These are phyloP conservation scores for Euplexia lucipara DNA, from an alignment of 2,888 invertebrate genomes.

Conservation along the genomic window DNA sequence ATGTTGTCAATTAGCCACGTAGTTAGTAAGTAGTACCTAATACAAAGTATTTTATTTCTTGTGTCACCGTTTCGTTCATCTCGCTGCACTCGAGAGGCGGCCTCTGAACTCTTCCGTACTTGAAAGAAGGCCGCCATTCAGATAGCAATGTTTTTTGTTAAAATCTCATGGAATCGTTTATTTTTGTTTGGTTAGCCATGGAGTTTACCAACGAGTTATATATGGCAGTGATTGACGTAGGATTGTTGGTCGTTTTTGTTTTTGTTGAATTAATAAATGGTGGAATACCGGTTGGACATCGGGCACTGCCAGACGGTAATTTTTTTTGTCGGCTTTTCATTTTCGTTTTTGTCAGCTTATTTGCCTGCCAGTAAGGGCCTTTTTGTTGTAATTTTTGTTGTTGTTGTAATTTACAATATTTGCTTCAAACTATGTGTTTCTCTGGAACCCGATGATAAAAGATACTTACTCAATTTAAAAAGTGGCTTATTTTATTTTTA, in stretches of 20 bases:
- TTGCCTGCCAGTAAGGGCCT: no score
- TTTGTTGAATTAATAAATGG: background rate
- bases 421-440: no score
- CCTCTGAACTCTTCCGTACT: slow-evolving; percentile 56
- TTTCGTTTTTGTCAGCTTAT: no score
- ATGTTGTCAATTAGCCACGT: background rate
- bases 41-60: slow-evolving; percentile 25
- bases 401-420: no score
- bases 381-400: no score
- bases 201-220: slow-evolving; percentile 7
- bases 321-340: no score
- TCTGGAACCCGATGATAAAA: no score
- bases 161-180: slow-evolving; percentile 19
- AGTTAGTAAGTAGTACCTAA: background rate
- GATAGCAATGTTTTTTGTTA: slow-evolving; percentile 30
- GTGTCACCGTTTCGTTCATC: slow-evolving; percentile 30
- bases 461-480: no score
- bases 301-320: no score
- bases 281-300: no score
- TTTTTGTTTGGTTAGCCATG: background rate
- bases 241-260: background rate
- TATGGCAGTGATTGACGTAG: no score
- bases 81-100: slow-evolving; percentile 61
- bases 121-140: slow-evolving; percentile 31
- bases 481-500: no score